Percentiles rank a stretch among this genome's conserved stretches.
phyloP scores from a whole-genome alignment of 2,888 invertebrate species.

The Exocentrus adspersus region DNA sequence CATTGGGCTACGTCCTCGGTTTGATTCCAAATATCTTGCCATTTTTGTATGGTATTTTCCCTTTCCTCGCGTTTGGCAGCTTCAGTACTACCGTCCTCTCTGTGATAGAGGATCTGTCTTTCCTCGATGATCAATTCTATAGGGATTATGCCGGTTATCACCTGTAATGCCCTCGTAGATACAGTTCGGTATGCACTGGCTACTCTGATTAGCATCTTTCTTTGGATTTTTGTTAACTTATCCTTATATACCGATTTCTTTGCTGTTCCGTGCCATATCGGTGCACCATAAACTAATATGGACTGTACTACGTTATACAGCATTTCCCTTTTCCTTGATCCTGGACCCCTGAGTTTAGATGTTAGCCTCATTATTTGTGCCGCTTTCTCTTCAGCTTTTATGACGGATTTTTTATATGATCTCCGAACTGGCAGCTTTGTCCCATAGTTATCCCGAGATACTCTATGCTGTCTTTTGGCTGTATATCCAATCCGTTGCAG shows the following conservation, averaged over 20 bases:
- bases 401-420: neutral
- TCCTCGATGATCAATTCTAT: too few relatives aligned
- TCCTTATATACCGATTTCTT: neutral
- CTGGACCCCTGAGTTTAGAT: neutral
- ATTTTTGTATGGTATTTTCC: too few relatives aligned
- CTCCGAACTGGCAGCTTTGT: neutral
- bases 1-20: too few relatives aligned
- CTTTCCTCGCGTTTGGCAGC: too few relatives aligned
- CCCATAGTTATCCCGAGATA: too few relatives aligned
- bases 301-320: neutral
- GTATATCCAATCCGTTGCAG: too few relatives aligned
- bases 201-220: constrained; percentile 6
- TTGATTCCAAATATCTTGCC: too few relatives aligned
- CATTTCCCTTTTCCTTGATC: neutral
- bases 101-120: too few relatives aligned
- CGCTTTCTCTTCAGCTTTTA: neutral
- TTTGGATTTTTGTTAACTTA: constrained; percentile 9
- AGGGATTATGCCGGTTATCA: neutral
- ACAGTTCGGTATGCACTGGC: constrained; percentile 15
- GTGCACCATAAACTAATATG: neutral
- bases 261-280: neutral
- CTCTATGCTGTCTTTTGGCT: too few relatives aligned
- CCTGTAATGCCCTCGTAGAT: neutral
- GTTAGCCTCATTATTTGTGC: neutral
- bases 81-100: too few relatives aligned